Conservation (phyloP, 1,140 invertebrate species). For the Pseudomyrmex concolor region DNA sequence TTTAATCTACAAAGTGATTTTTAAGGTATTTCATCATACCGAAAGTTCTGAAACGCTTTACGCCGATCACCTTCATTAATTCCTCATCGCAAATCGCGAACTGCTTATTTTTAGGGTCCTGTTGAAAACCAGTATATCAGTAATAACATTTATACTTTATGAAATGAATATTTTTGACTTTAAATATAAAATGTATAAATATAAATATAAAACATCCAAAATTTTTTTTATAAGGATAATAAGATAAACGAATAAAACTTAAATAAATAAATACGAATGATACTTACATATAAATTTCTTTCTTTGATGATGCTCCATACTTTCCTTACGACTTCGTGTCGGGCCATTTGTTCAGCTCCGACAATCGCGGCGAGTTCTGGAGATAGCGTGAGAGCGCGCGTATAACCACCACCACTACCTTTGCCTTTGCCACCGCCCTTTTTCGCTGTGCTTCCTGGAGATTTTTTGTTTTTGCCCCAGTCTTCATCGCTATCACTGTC, state of each 20-base stretch:
- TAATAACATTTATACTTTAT: slow-evolving; percentile 1
- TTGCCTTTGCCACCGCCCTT: slow-evolving; percentile 86
- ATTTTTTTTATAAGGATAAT: background rate
- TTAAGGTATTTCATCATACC: slow-evolving; percentile 98
- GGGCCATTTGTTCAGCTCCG: slow-evolving; percentile 93
- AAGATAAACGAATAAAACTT: slow-evolving; percentile 25
- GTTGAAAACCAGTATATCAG: slow-evolving; percentile 70
- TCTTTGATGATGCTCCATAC: slow-evolving; percentile 97
- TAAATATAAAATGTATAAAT: background rate
- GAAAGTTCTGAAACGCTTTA: slow-evolving; percentile 95
- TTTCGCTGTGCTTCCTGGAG: slow-evolving; percentile 82
- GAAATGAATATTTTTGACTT: background rate
- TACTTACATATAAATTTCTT: slow-evolving; percentile 92
- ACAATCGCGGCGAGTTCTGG: slow-evolving; percentile 94
- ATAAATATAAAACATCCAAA: background rate
- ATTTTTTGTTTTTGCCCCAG: slow-evolving; percentile 89
- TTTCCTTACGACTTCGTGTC: slow-evolving; percentile 96
- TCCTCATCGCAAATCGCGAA: slow-evolving; percentile 97
- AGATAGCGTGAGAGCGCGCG: slow-evolving; percentile 92
- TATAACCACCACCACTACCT: slow-evolving; percentile 92
- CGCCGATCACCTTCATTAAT: slow-evolving; percentile 94
- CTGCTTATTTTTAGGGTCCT: slow-evolving; percentile 97
- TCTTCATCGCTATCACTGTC: slow-evolving; percentile 92
- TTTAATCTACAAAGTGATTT: slow-evolving; percentile 93
- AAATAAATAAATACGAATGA: background rate